Evolutionary conservation across 2,888 invertebrate species (phyloP).

Genomic region (Leucoptera coffeella): DNA sequence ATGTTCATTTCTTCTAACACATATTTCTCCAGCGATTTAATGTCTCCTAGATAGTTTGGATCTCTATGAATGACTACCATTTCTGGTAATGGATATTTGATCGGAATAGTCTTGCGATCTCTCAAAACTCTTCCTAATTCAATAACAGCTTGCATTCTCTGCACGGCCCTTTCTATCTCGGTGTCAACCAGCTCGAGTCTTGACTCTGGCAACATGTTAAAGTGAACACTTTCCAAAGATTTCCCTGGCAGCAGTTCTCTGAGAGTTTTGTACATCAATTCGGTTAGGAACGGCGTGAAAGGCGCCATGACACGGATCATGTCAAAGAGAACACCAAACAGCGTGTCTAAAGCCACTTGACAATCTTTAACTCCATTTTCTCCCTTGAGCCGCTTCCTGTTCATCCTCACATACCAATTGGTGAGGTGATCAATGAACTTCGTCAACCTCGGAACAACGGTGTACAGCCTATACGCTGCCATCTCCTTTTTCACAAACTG

Average conservation of each 20-base stretch:
- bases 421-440: slow-evolving; percentile 97
- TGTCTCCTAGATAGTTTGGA: slow-evolving; percentile 66
- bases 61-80: slow-evolving; percentile 92
- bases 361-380: slow-evolving; percentile 79
- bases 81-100: slow-evolving; percentile 95
- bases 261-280: slow-evolving; percentile 89
- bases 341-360: slow-evolving; percentile 75
- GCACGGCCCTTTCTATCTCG: slow-evolving; percentile 83
- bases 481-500: slow-evolving; percentile 88
- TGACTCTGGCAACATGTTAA: slow-evolving; percentile 79
- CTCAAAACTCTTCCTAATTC: slow-evolving; percentile 90
- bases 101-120: slow-evolving; percentile 88
- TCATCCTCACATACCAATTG: slow-evolving; percentile 98
- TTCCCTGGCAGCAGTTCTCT: slow-evolving; percentile 55
- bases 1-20: slow-evolving; percentile 92
- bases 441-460: slow-evolving; percentile 88
- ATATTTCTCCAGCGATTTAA: slow-evolving; percentile 74
- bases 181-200: slow-evolving; percentile 67
- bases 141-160: slow-evolving; percentile 90
- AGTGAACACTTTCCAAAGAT: slow-evolving; percentile 79
- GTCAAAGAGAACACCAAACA: slow-evolving; percentile 81
- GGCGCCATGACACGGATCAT: slow-evolving; percentile 95
- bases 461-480: slow-evolving; percentile 90
- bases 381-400: slow-evolving; percentile 90
- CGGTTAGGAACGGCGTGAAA: slow-evolving; percentile 94